phyloP scores from a whole-genome alignment of 2,888 invertebrate genomes.

The Colostygia pectinataria region DNA sequence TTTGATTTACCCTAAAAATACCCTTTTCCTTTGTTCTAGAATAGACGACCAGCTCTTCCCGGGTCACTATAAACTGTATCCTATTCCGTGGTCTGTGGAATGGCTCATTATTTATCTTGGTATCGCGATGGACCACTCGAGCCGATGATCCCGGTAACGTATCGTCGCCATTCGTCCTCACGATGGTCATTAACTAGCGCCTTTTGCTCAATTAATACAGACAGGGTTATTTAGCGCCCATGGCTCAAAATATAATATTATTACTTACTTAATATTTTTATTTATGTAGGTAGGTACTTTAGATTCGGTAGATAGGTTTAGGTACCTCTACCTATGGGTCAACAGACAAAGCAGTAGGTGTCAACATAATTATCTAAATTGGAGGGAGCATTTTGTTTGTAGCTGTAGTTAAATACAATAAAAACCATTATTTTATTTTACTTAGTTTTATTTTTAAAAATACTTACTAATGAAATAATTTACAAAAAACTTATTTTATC shows the following conservation, averaged over 20 bases:
- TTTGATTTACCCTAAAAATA: too few species aligned
- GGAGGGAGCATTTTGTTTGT: too few species aligned
- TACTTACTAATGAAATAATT: slow-evolving; percentile 38
- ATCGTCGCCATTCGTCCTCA: slow-evolving; percentile 24
- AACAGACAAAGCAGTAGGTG: too few species aligned
- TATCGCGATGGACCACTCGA: slow-evolving; percentile 28
- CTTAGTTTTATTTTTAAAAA: too few species aligned
- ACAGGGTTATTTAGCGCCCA: not conserved
- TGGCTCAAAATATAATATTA: too few species aligned
- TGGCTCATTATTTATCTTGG: slow-evolving; percentile 26
- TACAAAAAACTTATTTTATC: slow-evolving; percentile 36
- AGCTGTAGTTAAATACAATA: too few species aligned
- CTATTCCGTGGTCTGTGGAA: slow-evolving; percentile 49
- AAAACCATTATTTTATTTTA: too few species aligned
- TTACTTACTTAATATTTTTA: too few species aligned
- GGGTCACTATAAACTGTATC: slow-evolving; percentile 62
- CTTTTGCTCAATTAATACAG: slow-evolving; percentile 11
- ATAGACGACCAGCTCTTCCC: not conserved
- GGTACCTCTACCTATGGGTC: too few species aligned
- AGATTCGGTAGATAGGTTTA: too few species aligned
- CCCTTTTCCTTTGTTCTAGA: not conserved
- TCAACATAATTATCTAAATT: too few species aligned
- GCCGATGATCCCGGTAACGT: slow-evolving; percentile 27
- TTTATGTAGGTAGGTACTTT: too few species aligned
- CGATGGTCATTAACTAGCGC: slow-evolving; percentile 20